phyloP scores from a whole-genome alignment of 2,797 vertebrate species.

The Taenioides sp. region DNA sequence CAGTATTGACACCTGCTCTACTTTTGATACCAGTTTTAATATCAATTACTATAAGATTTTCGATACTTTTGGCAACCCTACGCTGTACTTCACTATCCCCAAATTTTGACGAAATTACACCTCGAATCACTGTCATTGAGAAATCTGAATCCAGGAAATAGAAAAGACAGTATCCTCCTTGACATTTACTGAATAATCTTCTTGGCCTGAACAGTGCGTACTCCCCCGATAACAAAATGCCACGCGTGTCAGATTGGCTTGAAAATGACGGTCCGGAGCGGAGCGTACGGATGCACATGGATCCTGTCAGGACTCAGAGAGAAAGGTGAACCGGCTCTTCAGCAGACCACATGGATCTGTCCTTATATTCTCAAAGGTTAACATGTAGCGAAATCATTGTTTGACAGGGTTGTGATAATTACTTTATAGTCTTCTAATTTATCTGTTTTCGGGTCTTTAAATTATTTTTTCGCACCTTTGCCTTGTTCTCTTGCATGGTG shows the following conservation, averaged over 20 bases:
- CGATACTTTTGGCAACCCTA: no score
- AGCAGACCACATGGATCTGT: not conserved
- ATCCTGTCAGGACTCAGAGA: constrained; percentile 54
- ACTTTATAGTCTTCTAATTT: not conserved
- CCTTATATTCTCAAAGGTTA: not conserved
- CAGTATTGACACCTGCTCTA: no score
- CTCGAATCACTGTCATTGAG: constrained; percentile 31
- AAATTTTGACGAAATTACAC: constrained; percentile 12
- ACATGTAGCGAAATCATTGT: not conserved
- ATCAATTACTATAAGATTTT: no score
- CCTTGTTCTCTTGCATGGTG: no score
- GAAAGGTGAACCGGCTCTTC: constrained; percentile 37
- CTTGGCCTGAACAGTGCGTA: constrained; percentile 44
- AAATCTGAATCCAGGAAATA: constrained; percentile 35
- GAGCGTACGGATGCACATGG: constrained; percentile 48
- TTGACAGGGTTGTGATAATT: not conserved
- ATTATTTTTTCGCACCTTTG: no score
- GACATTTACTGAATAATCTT: constrained; percentile 72
- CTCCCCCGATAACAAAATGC: constrained; percentile 74
- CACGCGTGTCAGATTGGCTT: constrained; percentile 71
- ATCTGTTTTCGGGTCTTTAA: not conserved
- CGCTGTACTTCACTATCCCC: constrained; percentile 6
- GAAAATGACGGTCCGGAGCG: constrained; percentile 66
- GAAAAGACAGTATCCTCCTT: constrained; percentile 56
- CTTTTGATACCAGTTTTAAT: no score